A percentile compares a stretch with the other conserved stretches of the same genome.
These are phyloP conservation scores for Scelioninae gen. 1 DNA, from an alignment of 2,888 invertebrate genomes.

Conservation along the genomic window DNA sequence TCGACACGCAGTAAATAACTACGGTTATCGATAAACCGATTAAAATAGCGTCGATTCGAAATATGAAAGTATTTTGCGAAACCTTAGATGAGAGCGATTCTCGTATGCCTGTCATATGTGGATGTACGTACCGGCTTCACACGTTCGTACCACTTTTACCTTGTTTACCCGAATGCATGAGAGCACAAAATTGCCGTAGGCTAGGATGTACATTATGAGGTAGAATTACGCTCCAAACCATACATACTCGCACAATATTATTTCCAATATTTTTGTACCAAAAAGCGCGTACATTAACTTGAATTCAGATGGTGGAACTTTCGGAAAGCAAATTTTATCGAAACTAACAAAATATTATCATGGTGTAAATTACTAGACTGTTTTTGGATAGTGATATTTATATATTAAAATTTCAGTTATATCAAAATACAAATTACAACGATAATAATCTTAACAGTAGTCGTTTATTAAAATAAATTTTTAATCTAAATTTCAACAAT, in stretches of 20 bases:
- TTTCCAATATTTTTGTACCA: conserved; percentile 59
- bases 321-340: neutral
- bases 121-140: conserved; percentile 9
- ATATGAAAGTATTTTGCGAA: conserved; percentile 58
- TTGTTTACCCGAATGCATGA: conserved; percentile 68
- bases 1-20: conserved; percentile 54
- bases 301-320: too few relatives aligned
- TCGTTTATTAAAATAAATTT: too few relatives aligned
- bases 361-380: neutral
- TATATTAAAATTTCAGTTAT: too few relatives aligned
- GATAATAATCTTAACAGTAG: too few relatives aligned
- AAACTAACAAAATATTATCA: conserved; percentile 24
- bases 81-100: conserved; percentile 38
- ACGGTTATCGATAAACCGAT: conserved; percentile 50
- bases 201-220: conserved; percentile 83
- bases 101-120: conserved; percentile 10
- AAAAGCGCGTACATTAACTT: conserved; percentile 37
- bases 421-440: too few relatives aligned
- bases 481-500: too few relatives aligned
- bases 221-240: conserved; percentile 83
- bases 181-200: conserved; percentile 78
- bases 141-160: conserved; percentile 52
- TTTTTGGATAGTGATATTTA: too few relatives aligned
- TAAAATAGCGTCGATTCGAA: conserved; percentile 56
- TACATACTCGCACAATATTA: conserved; percentile 57